Base-by-base conservation (phyloP, 2,797 vertebrate species). In the Pangasius krempfi region DNA sequence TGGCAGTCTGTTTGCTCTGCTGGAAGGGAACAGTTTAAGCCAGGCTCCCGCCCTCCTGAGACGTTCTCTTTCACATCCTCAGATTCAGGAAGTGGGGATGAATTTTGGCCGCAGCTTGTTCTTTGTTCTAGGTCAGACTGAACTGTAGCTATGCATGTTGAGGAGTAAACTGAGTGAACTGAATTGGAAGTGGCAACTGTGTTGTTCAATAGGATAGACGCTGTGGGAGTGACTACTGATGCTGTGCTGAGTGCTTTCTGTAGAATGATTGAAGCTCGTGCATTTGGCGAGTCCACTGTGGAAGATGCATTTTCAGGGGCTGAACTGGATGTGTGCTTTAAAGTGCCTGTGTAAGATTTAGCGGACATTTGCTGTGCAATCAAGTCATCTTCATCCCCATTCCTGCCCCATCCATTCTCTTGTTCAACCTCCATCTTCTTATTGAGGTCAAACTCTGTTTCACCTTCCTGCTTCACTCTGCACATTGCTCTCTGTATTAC, bases 21-120 rank as follows among this genome's bases (percentile, higher is more conserved):
- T 47, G 81, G 12, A 70, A 27, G 37, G 2, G n/a, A n/a, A 79
- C 40, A 62, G 52, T 73, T 85, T 94, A 93, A 90, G 96, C 95
- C 56, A 94, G 96, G 85, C 94, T 95, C 0, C 91, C 87, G 93
- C 95, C 96, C 95, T 96, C 87, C 91, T 79, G 93, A 94, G 86
- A 97, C 97, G 93, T 99, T 99, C 93, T 99, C 98, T 94, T 99
- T 99, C 88, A 99, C 97, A 40, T 94, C 94, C 85, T 96, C 96
- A 0, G 89, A 90, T 25, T 95, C 93, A 22, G 83, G 82, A 44
- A 90, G 88, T 30, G 83, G 90, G 86, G 90, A 91, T 85, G 90
- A 88, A 91, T 91, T 94, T 68, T 94, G 94, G 87, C 90, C 83
- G 70, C 93, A 93, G 89, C 47, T 72, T 64, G 75, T 60, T 80